phyloP scores from a whole-genome alignment of 2,113 vertebrate genomes.

The Garra rufa region DNA sequence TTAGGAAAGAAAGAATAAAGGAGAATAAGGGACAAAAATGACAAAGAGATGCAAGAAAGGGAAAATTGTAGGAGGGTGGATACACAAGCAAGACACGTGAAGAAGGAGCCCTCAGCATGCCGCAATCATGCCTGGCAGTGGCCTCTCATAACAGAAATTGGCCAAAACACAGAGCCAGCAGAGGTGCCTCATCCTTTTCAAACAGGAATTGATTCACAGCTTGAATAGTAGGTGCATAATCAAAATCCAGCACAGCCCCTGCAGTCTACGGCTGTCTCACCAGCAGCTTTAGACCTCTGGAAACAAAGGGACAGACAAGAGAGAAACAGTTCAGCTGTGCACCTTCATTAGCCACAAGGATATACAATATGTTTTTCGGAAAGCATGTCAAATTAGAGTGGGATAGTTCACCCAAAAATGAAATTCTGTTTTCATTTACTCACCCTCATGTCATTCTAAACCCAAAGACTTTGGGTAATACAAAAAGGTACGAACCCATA shows the following conservation, averaged over 20 bases:
- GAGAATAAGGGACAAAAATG: background rate
- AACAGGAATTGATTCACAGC: constrained; percentile 44
- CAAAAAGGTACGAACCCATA: no score
- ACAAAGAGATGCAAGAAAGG: background rate
- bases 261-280: background rate
- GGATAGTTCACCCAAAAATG: background rate
- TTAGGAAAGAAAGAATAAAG: background rate
- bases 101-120: constrained; percentile 10
- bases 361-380: background rate
- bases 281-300: background rate
- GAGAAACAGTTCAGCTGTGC: background rate
- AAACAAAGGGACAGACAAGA: background rate
- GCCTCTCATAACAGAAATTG: constrained; percentile 35
- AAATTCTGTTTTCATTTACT: background rate
- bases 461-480: no score
- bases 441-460: background rate
- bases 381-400: background rate
- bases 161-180: constrained; percentile 34
- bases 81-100: background rate
- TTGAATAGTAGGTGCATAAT: constrained; percentile 31
- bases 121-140: constrained; percentile 27
- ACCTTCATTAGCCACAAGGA: background rate
- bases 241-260: constrained; percentile 35
- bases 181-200: constrained; percentile 34
- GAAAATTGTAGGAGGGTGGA: background rate